These are phyloP conservation scores for Peromyscus eremicus DNA, from an alignment of 2,797 vertebrate species.

Conservation along the genomic window DNA sequence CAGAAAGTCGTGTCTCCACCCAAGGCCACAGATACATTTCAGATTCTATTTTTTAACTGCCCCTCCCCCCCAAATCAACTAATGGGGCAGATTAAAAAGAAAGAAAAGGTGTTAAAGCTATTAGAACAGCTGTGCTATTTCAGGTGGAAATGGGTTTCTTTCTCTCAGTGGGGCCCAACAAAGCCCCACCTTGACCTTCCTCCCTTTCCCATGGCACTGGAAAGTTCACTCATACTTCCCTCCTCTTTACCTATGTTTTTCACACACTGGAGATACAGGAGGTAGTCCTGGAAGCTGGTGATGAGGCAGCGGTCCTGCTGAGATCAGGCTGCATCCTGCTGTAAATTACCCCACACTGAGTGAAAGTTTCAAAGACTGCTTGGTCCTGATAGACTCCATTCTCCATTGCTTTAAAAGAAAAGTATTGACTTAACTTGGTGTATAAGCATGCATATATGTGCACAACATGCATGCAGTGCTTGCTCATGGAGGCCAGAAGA, in stretches of 20 bases:
- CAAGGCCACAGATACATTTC: background rate
- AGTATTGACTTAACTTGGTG: background rate
- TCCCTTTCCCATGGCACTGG: background rate
- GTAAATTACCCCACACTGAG: too few relatives aligned
- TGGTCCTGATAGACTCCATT: background rate
- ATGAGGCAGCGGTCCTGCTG: too few relatives aligned
- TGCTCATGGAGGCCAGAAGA: background rate
- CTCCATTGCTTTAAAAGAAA: background rate
- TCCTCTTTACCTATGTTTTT: background rate
- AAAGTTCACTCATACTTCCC: background rate
- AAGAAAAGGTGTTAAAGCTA: background rate
- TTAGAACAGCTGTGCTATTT: background rate
- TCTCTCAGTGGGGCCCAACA: too few relatives aligned
- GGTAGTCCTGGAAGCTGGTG: background rate
- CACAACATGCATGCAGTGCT: background rate
- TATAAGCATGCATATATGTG: too few relatives aligned
- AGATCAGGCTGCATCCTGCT: background rate
- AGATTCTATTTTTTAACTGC: background rate
- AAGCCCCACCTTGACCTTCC: background rate
- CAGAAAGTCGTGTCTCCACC: background rate
- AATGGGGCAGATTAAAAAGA: background rate
- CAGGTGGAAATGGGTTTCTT: background rate
- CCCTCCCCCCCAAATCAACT: background rate
- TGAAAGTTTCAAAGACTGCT: background rate
- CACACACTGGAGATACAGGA: background rate